A percentile compares a stretch with the other conserved stretches of the same genome.
These are phyloP conservation scores for Lordiphosa fenestrarum DNA, from an alignment of 2,888 invertebrate species.

Conservation along the genomic window DNA sequence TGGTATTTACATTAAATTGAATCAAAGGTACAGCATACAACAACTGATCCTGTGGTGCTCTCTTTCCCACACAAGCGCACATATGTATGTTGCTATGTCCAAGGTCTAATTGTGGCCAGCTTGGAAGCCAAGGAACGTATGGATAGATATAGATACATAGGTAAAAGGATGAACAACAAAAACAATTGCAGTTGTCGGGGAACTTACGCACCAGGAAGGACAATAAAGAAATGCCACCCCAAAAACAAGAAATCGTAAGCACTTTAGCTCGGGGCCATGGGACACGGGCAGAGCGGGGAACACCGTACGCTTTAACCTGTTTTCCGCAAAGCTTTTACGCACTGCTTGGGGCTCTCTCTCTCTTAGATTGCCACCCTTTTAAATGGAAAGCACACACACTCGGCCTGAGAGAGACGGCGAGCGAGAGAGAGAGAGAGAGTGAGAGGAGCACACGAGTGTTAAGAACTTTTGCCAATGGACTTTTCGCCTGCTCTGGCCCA, in stretches of 20 bases:
- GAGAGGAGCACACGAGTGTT: neutral
- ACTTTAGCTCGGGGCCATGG: slow-evolving; percentile 64
- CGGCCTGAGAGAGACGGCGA: slow-evolving; percentile 12
- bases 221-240: slow-evolving; percentile 64
- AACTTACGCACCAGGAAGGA: slow-evolving; percentile 39
- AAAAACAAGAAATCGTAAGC: slow-evolving; percentile 55
- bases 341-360: slow-evolving; percentile 38
- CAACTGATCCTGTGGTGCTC: neutral
- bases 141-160: slow-evolving; percentile 38
- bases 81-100: slow-evolving; percentile 36
- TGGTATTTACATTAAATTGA: too few species aligned
- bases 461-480: slow-evolving; percentile 42
- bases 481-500: slow-evolving; percentile 74
- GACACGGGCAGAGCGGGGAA: slow-evolving; percentile 30
- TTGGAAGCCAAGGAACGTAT: slow-evolving; percentile 51
- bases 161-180: slow-evolving; percentile 39
- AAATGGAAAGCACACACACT: slow-evolving; percentile 38
- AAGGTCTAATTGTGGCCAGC: slow-evolving; percentile 65
- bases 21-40: too few species aligned
- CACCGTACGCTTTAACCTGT: slow-evolving; percentile 67
- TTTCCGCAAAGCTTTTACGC: slow-evolving; percentile 70
- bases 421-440: too few species aligned
- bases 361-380: slow-evolving; percentile 58
- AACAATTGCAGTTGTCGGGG: slow-evolving; percentile 33
- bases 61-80: slow-evolving; percentile 6